Conservation (phyloP, 2,888 invertebrate species). For the Plebejus melissa region DNA sequence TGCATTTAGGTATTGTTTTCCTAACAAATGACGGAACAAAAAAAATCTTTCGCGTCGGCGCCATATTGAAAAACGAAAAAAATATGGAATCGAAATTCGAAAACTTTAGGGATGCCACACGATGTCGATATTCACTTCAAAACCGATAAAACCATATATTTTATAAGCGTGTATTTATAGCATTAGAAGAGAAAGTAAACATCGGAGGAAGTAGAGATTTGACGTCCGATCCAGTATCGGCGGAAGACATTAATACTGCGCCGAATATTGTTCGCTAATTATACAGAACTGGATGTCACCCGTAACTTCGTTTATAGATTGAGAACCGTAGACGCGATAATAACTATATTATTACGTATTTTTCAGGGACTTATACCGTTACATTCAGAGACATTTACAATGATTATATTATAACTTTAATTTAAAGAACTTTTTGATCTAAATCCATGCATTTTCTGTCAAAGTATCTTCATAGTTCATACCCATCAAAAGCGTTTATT, state of each 20-base stretch:
- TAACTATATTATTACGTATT: neutral
- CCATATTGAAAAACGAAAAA: neutral
- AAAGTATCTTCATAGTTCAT: too few relatives aligned
- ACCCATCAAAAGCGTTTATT: neutral
- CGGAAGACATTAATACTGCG: conserved; percentile 12
- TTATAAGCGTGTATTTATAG: neutral
- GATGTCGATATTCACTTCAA: neutral
- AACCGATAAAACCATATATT: neutral
- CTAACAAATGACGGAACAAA: neutral
- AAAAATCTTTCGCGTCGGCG: neutral
- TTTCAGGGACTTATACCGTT: neutral
- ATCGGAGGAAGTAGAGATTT: conserved; percentile 12
- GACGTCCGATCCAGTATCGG: conserved; percentile 15
- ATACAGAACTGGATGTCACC: conserved; percentile 21
- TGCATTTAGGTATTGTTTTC: neutral
- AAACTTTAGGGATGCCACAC: neutral
- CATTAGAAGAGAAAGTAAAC: conserved; percentile 14
- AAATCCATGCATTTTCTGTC: too few relatives aligned
- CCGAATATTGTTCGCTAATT: conserved; percentile 19
- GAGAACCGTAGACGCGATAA: neutral
- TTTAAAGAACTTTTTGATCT: neutral
- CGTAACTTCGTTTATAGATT: neutral
- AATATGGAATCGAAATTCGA: neutral
- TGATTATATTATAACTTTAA: neutral
- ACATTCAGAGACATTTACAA: neutral